Evolutionary conservation across 2,888 invertebrate genomes (phyloP), one percentile per base, ranked within the genome.

Genomic region (Drosophila ustulata): DNA sequence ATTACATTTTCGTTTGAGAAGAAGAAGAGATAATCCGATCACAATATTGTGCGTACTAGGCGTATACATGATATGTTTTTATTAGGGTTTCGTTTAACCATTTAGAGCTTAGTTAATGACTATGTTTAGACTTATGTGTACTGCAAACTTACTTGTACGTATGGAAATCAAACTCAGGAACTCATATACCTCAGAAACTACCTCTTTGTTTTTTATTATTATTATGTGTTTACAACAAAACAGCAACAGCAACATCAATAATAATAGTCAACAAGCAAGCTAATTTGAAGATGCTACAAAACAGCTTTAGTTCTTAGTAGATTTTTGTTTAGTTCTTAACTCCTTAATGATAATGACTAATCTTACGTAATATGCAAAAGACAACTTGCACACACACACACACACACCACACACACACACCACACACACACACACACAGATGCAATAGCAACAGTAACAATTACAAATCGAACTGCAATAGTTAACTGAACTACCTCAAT

Each of bases 401-500:
- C 53, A 50, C 11, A 34, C 64, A 66, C n/a, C 47, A 68, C 51
- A 69, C 46, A 69, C 52, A 64, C 11, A 34, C 64, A 66, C 47
- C 47, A 68, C 51, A 69, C 46, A 69, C 52, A 64, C 47, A 71
- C 43, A 50, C 34, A 41, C 50, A 51, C 32, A 63, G 32, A 23
- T 18, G 9, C 51, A 59, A 58, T 39, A 53, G 32, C 53, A 53
- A 61, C 25, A 66, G 66, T n/a, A 11, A 45, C 39, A 64, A 55
- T 55, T 72, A 75, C 55, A 84, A 89, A 90, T 88, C 83, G 90
- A 90, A 91, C 91, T 91, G 91, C 92, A 92, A 92, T 92, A 92
- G 92, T 87, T 90, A 86, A 92, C 90, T 84, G 64, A 92, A 90
- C 92, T 92, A 92, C 92, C 92, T 92, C 92, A 92, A 90, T 78